Base-by-base conservation (phyloP, 2,888 invertebrate genomes). In the Chrysolina haemoptera region DNA sequence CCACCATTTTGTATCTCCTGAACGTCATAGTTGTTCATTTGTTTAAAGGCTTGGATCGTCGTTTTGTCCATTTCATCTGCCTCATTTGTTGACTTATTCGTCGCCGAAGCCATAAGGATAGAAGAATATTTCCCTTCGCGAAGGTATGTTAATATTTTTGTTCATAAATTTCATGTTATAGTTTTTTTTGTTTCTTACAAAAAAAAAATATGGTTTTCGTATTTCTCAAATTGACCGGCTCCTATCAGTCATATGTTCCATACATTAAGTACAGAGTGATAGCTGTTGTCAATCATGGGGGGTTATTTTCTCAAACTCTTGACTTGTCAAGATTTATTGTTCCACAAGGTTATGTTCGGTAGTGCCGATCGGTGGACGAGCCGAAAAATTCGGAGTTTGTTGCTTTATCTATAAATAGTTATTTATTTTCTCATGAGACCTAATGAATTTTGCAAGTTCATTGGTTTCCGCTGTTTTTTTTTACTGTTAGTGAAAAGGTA, bases 131-230 rank as follows among this genome's bases (percentile, higher is more conserved):
- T 16, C 18, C 50, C 50, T 50, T 50, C 50, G 10, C 16, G 50
- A 50, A 50, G 50, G 50, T 50, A 50, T 50, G 16, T 18, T 50
- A 50, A 50, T 50, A 18, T 18, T 18, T 50, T 1, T 35, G 18
- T 50, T 0, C 10, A 18, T 50, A 18, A 6, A 50, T 8, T 6
- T 18, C 6, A 50, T 10, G 18, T 18, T 50, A 50, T 18, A 10
- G 1, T 50, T 9, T 16, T 50, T 50, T 16, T 50, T 50, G 1
- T 9, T 16, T 50, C 1, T n/a, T 16, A 8, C 14, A 6, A 2
- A n/a, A 50, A 16, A 50, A 50, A n/a, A n/a, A n/a, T n/a, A 12
- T 50, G 18, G n/a, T 50, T 50, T 50, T 50, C n/a, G 48, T 50
- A 50, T 16, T 50, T 50, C 16, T 50, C 9, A 50, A 50, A n/a